A percentile compares a stretch with the other conserved stretches of the same genome.
phyloP scores from a whole-genome alignment of 2,113 vertebrate species.

The Capreolus pygargus region DNA sequence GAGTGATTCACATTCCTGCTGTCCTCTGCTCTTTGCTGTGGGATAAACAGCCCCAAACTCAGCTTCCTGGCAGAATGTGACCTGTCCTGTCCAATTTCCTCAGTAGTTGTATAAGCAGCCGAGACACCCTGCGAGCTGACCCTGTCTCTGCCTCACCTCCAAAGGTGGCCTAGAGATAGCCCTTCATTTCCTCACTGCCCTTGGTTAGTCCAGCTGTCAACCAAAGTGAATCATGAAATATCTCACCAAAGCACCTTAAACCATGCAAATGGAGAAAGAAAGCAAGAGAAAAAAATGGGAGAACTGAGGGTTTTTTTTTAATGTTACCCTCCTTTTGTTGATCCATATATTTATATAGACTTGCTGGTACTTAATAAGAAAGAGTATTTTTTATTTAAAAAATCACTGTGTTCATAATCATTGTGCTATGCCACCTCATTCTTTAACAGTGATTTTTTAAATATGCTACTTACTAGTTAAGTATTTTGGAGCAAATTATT shows the following conservation, averaged over 20 bases:
- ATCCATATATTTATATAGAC: background rate
- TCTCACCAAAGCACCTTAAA: background rate
- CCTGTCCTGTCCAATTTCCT: constrained; percentile 20
- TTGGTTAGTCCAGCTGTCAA: background rate
- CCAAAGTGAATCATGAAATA: background rate
- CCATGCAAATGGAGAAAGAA: background rate
- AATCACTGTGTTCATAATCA: background rate
- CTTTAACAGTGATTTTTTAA: background rate
- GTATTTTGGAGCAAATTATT: background rate
- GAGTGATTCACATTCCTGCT: background rate
- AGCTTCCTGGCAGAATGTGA: background rate
- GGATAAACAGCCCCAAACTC: background rate
- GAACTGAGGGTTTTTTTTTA: background rate
- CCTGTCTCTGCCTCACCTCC: constrained; percentile 20
- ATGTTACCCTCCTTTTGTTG: background rate
- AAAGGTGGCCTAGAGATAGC: background rate
- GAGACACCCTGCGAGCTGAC: background rate
- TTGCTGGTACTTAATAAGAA: background rate
- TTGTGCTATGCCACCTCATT: background rate
- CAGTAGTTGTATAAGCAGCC: background rate
- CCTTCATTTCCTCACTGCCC: background rate
- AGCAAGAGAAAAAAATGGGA: background rate
- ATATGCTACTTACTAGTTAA: background rate
- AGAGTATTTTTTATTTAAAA: background rate
- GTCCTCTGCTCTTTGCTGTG: constrained; percentile 12